A percentile compares a stretch with the other conserved stretches of the same genome.
phyloP scores from a whole-genome alignment of 37 sponge, comb jelly and placozoan species.

The Oopsacas minuta region DNA sequence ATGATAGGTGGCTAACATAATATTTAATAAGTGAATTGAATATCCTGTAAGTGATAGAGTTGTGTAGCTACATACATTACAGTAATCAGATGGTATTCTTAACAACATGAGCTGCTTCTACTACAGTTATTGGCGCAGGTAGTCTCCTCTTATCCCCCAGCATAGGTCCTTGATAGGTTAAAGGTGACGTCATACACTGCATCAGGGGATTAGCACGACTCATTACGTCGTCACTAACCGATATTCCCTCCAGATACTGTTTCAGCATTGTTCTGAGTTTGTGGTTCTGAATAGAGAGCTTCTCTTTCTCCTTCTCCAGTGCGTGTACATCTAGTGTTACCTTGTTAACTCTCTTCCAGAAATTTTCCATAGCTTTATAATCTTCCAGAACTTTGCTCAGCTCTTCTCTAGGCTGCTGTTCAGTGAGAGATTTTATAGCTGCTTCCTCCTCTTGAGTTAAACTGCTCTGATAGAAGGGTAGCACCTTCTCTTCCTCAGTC shows the following conservation, averaged over 20 bases:
- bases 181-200: slow-evolving; percentile 25
- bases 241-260: slow-evolving; percentile 95
- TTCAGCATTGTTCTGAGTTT: slow-evolving; percentile 68
- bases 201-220: slow-evolving; percentile 75
- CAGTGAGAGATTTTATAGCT: slow-evolving; percentile 25
- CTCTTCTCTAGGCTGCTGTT: slow-evolving; percentile 44
- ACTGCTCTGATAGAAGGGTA: slow-evolving; percentile 77
- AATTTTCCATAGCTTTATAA: slow-evolving; percentile 66
- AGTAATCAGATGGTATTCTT: slow-evolving; percentile 46
- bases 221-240: slow-evolving; percentile 86
- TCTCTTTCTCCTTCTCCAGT: slow-evolving; percentile 59
- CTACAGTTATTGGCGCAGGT: slow-evolving; percentile 31
- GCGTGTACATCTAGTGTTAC: slow-evolving; percentile 75
- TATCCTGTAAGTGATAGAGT: neutral
- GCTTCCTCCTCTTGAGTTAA: slow-evolving; percentile 64
- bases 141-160: neutral
- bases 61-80: neutral
- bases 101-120: slow-evolving; percentile 80
- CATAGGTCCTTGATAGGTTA: neutral
- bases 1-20: no score
- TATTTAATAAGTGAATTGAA: neutral
- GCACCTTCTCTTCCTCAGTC: slow-evolving; percentile 95
- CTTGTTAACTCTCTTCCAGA: slow-evolving; percentile 96
- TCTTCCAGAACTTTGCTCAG: slow-evolving; percentile 61
- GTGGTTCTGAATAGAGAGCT: slow-evolving; percentile 57